Evolutionary conservation across 2,797 vertebrate species (phyloP), one percentile per base, ranked within the genome.

Genomic region (Eremophila alpestris): DNA sequence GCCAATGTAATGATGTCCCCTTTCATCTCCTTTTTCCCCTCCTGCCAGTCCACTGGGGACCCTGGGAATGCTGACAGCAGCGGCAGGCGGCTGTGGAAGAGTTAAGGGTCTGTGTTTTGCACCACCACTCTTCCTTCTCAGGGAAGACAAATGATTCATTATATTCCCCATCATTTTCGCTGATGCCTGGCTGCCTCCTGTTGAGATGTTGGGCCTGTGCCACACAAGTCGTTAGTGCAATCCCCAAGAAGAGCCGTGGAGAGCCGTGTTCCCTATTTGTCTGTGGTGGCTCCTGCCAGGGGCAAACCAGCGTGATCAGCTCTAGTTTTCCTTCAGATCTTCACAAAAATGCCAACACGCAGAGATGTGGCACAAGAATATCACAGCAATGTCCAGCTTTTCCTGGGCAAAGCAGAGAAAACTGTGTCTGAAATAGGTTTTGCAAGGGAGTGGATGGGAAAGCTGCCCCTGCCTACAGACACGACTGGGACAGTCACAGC

Each of bases 61-160:
- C 16, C 56, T 6, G 59, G 69, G 73, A 86, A 20, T 0, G 4
- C 3, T 2, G 24, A n/a, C 26, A 32, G 64, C 59, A 45, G 62
- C 2, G 1, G 54, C 83, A 60, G 74, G 38, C 2, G 13, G 83
- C 36, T 71, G 70, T 24, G 59, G 77, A 92, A 63, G 95, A 79
- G 93, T 93, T 92, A 94, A 94, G 34, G n/a, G 78, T 54, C 77
- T 84, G 51, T 32, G 76, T 87, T 92, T 84, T 41, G 65, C 40
- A 16, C 77, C 2, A 27, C 81, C 77, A 67, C 81, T 94, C 87
- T 94, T 84, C 56, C 83, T 89, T 93, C 81, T 70, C 59, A 45
- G 67, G 89, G 81, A 96, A 96, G 95, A 95, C 92, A 94, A 96
- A 96, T 87, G 95, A 88, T 92, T 96, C 92, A 94, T 96, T 96